A percentile compares a stretch with the other conserved stretches of the same genome.
phyloP scores from a whole-genome alignment of 2,888 invertebrate genomes.

The Helicoverpa assulta region DNA sequence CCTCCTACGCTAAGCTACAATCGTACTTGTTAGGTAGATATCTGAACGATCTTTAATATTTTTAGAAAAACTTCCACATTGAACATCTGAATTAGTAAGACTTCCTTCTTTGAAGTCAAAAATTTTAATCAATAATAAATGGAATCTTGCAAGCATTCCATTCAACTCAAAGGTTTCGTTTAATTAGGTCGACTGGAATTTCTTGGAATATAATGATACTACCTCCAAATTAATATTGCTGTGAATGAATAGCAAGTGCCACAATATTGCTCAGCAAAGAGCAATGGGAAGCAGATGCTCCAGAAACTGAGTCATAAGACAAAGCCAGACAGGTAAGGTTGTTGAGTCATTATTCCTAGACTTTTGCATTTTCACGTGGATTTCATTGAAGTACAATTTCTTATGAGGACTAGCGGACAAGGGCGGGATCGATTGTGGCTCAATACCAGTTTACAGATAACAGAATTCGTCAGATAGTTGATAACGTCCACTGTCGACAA shows the following conservation, averaged over 20 bases:
- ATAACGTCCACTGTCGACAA: slow-evolving; percentile 81
- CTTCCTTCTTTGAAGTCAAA: background rate
- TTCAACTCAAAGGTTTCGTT: background rate
- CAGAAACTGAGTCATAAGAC: slow-evolving; percentile 8
- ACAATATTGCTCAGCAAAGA: background rate
- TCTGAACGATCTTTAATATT: too few species aligned
- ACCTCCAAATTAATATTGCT: background rate
- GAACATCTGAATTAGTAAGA: background rate
- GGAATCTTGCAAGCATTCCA: background rate
- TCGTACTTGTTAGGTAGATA: too few species aligned
- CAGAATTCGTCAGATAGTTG: slow-evolving; percentile 65
- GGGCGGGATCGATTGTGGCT: slow-evolving; percentile 58
- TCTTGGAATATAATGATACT: background rate
- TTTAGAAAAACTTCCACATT: background rate
- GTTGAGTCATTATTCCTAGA: background rate
- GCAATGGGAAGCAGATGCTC: background rate
- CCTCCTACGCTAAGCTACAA: too few species aligned
- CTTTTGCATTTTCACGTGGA: background rate
- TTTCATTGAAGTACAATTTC: background rate
- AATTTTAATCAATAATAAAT: background rate
- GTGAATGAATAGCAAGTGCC: background rate
- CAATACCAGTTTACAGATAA: slow-evolving; percentile 60
- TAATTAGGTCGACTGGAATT: background rate
- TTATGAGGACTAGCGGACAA: slow-evolving; percentile 6
- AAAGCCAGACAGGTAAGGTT: background rate